A percentile compares a stretch with the other conserved stretches of the same genome.
Evolutionary conservation across 2,797 vertebrate genomes (phyloP).

Genomic region (Sitta carolinensis): DNA sequence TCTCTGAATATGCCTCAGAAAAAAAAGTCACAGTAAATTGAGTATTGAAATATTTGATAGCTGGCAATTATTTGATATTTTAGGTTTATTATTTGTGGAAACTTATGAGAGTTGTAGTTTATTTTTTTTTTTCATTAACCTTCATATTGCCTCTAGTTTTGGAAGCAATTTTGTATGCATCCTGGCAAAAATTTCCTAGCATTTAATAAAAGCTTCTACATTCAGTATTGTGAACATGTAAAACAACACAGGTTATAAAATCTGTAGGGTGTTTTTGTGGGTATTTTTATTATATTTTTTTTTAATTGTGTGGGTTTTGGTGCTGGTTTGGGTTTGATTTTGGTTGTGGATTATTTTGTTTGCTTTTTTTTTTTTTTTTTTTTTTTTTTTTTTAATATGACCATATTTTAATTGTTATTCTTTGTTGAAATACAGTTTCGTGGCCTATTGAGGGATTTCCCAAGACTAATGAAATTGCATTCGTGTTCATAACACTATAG

Average conservation of each 20-base stretch:
- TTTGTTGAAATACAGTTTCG: slow-evolving; percentile 31
- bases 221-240: not conserved
- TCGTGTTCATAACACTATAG: not conserved
- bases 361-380: too few relatives aligned
- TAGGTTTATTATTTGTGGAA: slow-evolving; percentile 69
- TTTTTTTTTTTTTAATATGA: not conserved
- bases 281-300: not conserved
- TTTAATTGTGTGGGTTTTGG: not conserved
- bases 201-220: slow-evolving; percentile 54
- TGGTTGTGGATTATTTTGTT: not conserved
- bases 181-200: slow-evolving; percentile 55
- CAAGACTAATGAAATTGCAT: slow-evolving; percentile 15
- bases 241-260: not conserved
- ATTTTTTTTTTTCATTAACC: slow-evolving; percentile 66
- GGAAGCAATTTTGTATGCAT: slow-evolving; percentile 35
- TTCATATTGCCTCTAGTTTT: slow-evolving; percentile 58
- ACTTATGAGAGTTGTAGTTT: slow-evolving; percentile 24
- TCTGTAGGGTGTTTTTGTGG: not conserved
- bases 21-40: not conserved
- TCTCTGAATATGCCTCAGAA: slow-evolving; percentile 66
- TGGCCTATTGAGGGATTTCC: not conserved
- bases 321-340: not conserved
- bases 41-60: slow-evolving; percentile 66
- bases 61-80: slow-evolving; percentile 66
- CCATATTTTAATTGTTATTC: not conserved